Percentiles rank a stretch among this genome's conserved stretches.
Evolutionary conservation across 2,888 invertebrate species (phyloP).

Genomic region (Eumerus sabulonum): DNA sequence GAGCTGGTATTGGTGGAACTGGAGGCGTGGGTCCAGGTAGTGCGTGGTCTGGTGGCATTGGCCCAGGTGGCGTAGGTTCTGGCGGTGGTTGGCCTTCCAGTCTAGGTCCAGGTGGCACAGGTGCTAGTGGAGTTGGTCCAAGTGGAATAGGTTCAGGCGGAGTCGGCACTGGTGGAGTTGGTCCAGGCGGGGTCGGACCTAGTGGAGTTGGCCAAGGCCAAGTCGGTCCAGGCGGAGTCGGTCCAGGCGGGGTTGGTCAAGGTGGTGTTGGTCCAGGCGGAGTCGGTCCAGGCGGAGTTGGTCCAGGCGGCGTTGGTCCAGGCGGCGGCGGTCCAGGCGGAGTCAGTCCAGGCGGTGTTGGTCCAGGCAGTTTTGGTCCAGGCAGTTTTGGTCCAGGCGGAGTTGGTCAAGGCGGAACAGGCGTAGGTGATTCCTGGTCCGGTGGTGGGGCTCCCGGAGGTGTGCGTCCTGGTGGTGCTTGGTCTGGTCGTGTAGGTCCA

Average conservation of each 20-base stretch:
- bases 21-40: neutral
- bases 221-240: constrained; percentile 24
- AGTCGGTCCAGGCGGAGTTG: constrained; percentile 24
- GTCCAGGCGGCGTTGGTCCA: constrained; percentile 23
- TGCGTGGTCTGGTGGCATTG: neutral
- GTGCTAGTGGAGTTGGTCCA: constrained; percentile 32
- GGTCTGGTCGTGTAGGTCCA: constrained; percentile 44
- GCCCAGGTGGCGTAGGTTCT: constrained; percentile 16
- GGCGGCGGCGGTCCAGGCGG: constrained; percentile 34
- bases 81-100: constrained; percentile 42
- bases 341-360: constrained; percentile 24
- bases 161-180: constrained; percentile 29
- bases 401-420: constrained; percentile 72
- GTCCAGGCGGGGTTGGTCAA: neutral
- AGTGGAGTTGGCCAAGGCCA: constrained; percentile 11
- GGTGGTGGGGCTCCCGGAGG: constrained; percentile 26
- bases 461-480: constrained; percentile 39
- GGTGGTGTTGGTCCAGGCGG: constrained; percentile 22
- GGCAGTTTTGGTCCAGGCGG: constrained; percentile 39
- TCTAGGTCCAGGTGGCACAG: constrained; percentile 38
- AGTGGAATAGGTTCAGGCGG: constrained; percentile 41
- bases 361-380: constrained; percentile 41
- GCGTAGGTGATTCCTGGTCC: constrained; percentile 46
- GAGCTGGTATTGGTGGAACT: neutral
- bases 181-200: constrained; percentile 7